Conservation (phyloP, 2,113 vertebrate genomes). For the Oreochromis tanganicae region DNA sequence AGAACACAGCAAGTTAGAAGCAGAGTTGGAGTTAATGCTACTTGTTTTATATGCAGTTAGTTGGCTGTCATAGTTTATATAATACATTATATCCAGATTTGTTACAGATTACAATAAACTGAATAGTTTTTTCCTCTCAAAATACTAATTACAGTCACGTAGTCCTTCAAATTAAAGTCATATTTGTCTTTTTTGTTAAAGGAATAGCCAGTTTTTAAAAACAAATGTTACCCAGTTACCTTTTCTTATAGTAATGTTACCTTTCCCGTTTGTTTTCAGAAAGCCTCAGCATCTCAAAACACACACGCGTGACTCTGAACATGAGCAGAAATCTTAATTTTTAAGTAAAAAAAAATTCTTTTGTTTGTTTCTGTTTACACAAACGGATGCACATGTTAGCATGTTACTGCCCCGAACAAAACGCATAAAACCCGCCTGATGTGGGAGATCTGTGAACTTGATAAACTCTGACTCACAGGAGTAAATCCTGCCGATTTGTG, state of each 20-base stretch:
- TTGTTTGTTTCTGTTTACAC: background rate
- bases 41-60: background rate
- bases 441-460: background rate
- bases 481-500: background rate
- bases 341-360: background rate
- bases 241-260: background rate
- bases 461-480: background rate
- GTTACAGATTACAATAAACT: background rate
- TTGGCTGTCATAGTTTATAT: background rate
- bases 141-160: background rate
- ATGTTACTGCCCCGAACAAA: fast-evolving
- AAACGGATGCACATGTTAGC: background rate
- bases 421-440: background rate
- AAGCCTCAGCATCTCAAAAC: background rate
- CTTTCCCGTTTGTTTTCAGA: fast-evolving
- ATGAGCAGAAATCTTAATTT: background rate
- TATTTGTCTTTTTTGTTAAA: background rate
- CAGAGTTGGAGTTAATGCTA: background rate
- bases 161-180: background rate
- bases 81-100: background rate
- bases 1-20: fast-evolving
- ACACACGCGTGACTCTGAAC: background rate
- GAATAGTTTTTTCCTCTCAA: fast-evolving
- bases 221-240: background rate
- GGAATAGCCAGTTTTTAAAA: fast-evolving